Conservation (phyloP, 2,888 invertebrate species). For the Leptinotarsa peninsularis region DNA sequence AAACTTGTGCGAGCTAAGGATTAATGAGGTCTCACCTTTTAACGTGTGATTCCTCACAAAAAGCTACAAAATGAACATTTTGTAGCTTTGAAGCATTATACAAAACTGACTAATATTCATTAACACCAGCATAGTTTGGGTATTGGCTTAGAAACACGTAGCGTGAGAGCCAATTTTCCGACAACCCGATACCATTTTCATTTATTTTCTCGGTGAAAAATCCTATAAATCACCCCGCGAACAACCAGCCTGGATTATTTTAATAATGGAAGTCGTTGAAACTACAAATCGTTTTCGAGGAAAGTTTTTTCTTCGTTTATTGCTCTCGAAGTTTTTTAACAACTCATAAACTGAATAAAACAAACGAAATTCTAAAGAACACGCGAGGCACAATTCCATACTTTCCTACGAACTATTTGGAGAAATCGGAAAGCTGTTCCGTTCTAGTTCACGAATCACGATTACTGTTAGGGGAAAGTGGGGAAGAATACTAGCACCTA, state of each 20-base stretch:
- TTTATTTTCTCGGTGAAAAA: conserved; percentile 7
- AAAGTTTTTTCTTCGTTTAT: conserved; percentile 38
- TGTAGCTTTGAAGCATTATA: neutral
- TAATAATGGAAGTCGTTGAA: conserved; percentile 29
- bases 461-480: neutral
- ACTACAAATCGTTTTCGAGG: conserved; percentile 27
- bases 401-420: conserved; percentile 24
- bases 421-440: conserved; percentile 17
- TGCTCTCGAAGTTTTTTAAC: conserved; percentile 36
- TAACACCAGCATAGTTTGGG: neutral
- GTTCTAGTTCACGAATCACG: neutral
- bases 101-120: neutral
- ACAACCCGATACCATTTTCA: conserved; percentile 5
- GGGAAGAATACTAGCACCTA: too few species aligned
- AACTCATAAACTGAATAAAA: conserved; percentile 40
- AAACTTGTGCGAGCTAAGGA: too few species aligned
- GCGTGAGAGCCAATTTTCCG: neutral
- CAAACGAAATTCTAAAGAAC: conserved; percentile 36
- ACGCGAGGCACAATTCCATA: conserved; percentile 25
- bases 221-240: conserved; percentile 22
- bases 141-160: neutral
- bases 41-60: too few species aligned
- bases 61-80: neutral
- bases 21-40: too few species aligned
- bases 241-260: conserved; percentile 25